Evolutionary conservation across 2,888 invertebrate species (phyloP).

Genomic region (Blastobasis adustella): DNA sequence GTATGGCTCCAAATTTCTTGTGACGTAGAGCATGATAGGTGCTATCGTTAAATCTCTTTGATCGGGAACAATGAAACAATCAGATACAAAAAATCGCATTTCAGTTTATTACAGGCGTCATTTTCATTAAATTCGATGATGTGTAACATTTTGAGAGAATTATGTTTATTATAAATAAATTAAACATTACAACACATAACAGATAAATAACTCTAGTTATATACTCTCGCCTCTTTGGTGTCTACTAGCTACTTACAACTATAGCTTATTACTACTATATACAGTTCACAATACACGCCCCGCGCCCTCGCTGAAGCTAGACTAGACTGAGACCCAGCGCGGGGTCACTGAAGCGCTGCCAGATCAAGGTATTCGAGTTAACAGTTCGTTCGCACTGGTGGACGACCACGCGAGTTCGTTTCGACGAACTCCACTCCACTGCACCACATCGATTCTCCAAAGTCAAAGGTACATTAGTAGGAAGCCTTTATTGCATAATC

Average conservation of each 20-base stretch:
- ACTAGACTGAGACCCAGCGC: neutral
- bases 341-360: neutral
- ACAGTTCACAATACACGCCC: slow-evolving; percentile 15
- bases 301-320: neutral
- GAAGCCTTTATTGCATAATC: slow-evolving; percentile 23
- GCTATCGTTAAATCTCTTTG: too few relatives aligned
- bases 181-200: slow-evolving; percentile 67
- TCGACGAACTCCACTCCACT: too few relatives aligned
- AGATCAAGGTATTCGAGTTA: too few relatives aligned
- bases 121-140: slow-evolving; percentile 48
- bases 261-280: slow-evolving; percentile 31
- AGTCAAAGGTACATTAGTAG: slow-evolving; percentile 19
- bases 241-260: slow-evolving; percentile 61
- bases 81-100: slow-evolving; percentile 38
- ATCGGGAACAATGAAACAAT: too few relatives aligned
- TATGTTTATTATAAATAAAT: slow-evolving; percentile 62
- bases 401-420: too few relatives aligned
- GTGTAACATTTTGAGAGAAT: slow-evolving; percentile 26
- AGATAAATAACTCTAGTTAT: slow-evolving; percentile 62
- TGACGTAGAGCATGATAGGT: too few relatives aligned
- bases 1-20: too few relatives aligned
- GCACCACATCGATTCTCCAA: too few relatives aligned
- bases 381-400: too few relatives aligned
- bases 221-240: slow-evolving; percentile 66
- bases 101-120: slow-evolving; percentile 50